Conservation (phyloP, 2,888 invertebrate species). For the Timandra comae region DNA sequence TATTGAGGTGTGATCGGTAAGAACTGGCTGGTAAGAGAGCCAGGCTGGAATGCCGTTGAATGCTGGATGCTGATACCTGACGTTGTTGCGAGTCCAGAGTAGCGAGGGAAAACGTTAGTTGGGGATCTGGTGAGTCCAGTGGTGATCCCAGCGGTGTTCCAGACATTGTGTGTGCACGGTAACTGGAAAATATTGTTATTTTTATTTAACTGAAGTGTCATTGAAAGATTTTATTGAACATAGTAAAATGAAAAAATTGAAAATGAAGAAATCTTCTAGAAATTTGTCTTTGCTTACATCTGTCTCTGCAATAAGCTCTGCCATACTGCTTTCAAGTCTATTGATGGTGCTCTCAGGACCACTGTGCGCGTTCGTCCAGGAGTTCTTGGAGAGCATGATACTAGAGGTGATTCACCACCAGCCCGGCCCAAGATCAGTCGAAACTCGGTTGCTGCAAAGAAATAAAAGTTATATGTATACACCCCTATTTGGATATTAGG, state of each 20-base stretch:
- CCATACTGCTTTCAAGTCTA: conserved; percentile 93
- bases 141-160: conserved; percentile 89
- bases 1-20: conserved; percentile 67
- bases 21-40: conserved; percentile 69
- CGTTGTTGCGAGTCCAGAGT: conserved; percentile 78
- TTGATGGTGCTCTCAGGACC: conserved; percentile 86
- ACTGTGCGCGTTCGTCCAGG: conserved; percentile 83
- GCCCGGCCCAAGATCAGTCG: conserved; percentile 84
- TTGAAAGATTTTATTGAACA: neutral
- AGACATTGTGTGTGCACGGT: conserved; percentile 87
- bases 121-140: conserved; percentile 87
- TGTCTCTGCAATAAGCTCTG: conserved; percentile 91
- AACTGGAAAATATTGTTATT: too few species aligned
- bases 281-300: conserved; percentile 79
- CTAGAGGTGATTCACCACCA: conserved; percentile 84
- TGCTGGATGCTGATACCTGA: conserved; percentile 78
- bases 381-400: conserved; percentile 84
- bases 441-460: conserved; percentile 87
- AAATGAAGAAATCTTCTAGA: neutral
- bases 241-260: neutral
- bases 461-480: conserved; percentile 4
- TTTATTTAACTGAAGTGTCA: neutral
- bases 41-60: conserved; percentile 66
- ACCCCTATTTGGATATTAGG: too few species aligned
- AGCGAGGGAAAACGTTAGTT: conserved; percentile 79